Base-by-base conservation (phyloP, 2,888 invertebrate genomes). In the Pterobdella sp. region DNA sequence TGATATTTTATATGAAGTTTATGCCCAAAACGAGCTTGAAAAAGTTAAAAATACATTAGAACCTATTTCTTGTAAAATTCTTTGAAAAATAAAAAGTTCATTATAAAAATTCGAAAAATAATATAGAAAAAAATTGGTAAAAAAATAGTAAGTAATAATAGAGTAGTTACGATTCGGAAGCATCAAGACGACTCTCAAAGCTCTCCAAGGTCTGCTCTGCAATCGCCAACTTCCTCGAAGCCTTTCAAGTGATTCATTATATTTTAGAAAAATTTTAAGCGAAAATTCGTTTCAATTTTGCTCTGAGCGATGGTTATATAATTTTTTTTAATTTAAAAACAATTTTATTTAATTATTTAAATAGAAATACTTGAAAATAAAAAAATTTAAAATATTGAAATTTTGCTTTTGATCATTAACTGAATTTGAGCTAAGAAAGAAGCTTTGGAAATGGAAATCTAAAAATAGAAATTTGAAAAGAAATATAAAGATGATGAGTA, bases 161-260 rank as follows among this genome's bases (percentile, higher is more conserved):
- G n/a, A 3, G 7, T 29, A 32, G 77, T 77, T 66, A 78, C 78
- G 77, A 75, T 68, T 78, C 78, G 26, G 78, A 76, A 31, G 77
- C 75, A 60, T 78, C 78, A 36, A 78, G 74, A 86, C 96, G 93
- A 87, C 96, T 95, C 88, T 97, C 96, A 80, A 96, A 95, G 87
- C 97, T 92, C 87, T 97, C 96, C 88, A 97, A 89, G 88, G 96
- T 96, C 85, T 95, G 95, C 88, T 96, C 96, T 88, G 96, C 95
- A 93, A 96, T 95, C 88, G 95, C 96, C 90, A 97, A 91, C 90
- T 97, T 97, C 91, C 96, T 94, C 88, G 96, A 95, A 87, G 95
- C 94, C 96, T 97, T 68, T 18, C 31, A 3, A 29, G n/a, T n/a
- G n/a, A n/a, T n/a, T n/a, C n/a, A n/a, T 22, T 22, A 1, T 29